Base-by-base conservation (phyloP, 53 echinoderm and acorn worm species). In the Crossaster papposus region DNA sequence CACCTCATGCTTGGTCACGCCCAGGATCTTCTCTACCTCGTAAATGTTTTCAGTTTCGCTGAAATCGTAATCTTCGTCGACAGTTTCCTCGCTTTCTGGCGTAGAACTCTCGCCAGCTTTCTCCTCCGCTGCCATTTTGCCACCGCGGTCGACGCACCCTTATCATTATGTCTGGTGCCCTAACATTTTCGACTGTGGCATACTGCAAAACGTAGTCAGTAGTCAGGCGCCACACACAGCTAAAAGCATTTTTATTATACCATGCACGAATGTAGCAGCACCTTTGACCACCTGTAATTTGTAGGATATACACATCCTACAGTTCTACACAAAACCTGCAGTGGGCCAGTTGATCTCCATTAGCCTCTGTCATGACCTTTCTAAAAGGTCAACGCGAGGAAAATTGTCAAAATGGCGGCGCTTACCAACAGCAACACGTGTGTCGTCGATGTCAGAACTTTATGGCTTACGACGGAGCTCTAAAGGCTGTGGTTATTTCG, bases 21-120 rank as follows among this genome's bases (percentile, higher is more conserved):
- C 96, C 20, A 96, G 81, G n/a, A 96, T 94, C 90, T 88, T 96
- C 37, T 90, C 89, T 79, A 96, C 94, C 58, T 96, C 96, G 72
- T 92, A 94, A 22, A 96, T 89, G 65, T 94, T 81, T 30, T 94
- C 94, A 24, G 88, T 88, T 2, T 32, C 89, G 51, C 73, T 73
- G 64, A 79, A 92, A 51, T 89, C 94, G 24, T 64, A 79, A 20
- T 77, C 79, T 78, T 83, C 89, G 32, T 77, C 77, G 63, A 64
- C 18, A 11, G 70, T 74, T 90, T 90, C 93, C 73, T 86, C 79
- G n/a, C 32, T 79, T 83, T 91, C 91, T 65, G 91, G 79, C 70
- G 84, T 44, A 26, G 32, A 53, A 78, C 65, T 78, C 1, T 64
- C 77, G 64, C 76, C 90, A 64, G 76, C 63, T 33, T 76, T 82